Base-by-base conservation (phyloP, 2,113 vertebrate species). In the Rattus rattus region DNA sequence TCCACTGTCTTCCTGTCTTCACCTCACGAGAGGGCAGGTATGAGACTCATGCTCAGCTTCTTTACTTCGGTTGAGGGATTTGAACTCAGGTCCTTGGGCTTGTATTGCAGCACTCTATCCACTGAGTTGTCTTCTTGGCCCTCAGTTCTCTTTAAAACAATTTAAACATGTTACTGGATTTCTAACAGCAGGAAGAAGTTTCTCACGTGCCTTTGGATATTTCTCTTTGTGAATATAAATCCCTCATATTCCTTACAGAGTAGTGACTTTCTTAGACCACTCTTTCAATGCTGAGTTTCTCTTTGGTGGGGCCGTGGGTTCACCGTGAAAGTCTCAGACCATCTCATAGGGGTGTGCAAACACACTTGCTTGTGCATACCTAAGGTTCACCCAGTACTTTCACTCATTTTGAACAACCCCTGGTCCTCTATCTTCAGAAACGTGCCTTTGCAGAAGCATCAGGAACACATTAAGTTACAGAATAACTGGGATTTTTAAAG, bases 401-500 rank as follows among this genome's bases (percentile, higher is more conserved):
- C 49, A 17, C 30, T 96, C 61, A 91, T 65, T 84, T 43, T 43
- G 65, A 17, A 67, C 94, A 36, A 43, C 88, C 76, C 72, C 36
- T 28, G 47, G 96, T 9, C 19, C 33, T 95, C 39, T 95, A 70
- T 96, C 98, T 98, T 97, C 94, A 95, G 92, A 94, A 28, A 33
- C 17, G 33, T 24, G 3, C 69, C 90, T 79, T 92, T 93, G 92
- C 65, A 52, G 93, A 96, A 91, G 76, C 90, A 70, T 95, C 86
- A 97, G 94, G 89, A 97, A 96, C 73, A 70, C n/a, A 80, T 98
- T 96, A 75, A 47, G 72, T 69, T 94, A 7, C 88, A 94, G 96
- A 63, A 86, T 94, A 88, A 91, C 90, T 43, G 75, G 86, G 90
- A 73, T 97, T 30, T 98, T 95, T 93, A 28, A 90, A 77, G 84